Evolutionary conservation across 2,797 vertebrate genomes (phyloP).

Genomic region (Malurus leucopterus): DNA sequence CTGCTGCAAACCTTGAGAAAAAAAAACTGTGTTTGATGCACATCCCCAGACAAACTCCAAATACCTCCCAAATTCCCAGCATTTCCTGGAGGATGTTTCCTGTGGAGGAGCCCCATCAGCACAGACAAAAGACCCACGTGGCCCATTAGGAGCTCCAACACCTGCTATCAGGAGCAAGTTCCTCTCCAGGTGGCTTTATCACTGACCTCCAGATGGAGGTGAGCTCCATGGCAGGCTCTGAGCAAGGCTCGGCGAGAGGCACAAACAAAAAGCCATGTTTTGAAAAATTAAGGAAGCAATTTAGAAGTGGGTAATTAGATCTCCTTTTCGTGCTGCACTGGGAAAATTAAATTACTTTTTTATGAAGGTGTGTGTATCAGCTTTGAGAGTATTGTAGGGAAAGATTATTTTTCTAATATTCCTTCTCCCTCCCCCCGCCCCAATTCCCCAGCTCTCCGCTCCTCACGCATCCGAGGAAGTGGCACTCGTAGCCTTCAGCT

Average conservation of each 20-base stretch:
- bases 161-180: not conserved
- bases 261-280: slow-evolving; percentile 60
- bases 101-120: not conserved
- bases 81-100: rapidly evolving
- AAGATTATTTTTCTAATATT: slow-evolving; percentile 73
- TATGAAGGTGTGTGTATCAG: slow-evolving; percentile 65
- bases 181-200: slow-evolving; percentile 7
- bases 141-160: not conserved
- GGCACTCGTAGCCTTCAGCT: slow-evolving; percentile 70
- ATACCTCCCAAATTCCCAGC: not conserved
- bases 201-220: slow-evolving; percentile 1
- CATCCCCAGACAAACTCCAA: not conserved
- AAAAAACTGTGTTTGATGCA: rapidly evolving
- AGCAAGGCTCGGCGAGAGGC: slow-evolving; percentile 40
- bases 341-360: slow-evolving; percentile 76
- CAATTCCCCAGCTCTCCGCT: slow-evolving; percentile 35
- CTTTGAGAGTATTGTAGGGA: slow-evolving; percentile 52
- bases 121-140: not conserved
- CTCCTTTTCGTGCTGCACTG: slow-evolving; percentile 64
- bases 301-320: slow-evolving; percentile 73
- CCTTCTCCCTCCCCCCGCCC: not conserved
- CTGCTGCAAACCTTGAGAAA: not conserved
- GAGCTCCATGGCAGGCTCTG: not conserved
- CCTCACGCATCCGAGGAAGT: slow-evolving; percentile 54
- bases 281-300: slow-evolving; percentile 74